Evolutionary conservation across 1,140 invertebrate genomes (phyloP).

Genomic region (Cecropterus lyciades): DNA sequence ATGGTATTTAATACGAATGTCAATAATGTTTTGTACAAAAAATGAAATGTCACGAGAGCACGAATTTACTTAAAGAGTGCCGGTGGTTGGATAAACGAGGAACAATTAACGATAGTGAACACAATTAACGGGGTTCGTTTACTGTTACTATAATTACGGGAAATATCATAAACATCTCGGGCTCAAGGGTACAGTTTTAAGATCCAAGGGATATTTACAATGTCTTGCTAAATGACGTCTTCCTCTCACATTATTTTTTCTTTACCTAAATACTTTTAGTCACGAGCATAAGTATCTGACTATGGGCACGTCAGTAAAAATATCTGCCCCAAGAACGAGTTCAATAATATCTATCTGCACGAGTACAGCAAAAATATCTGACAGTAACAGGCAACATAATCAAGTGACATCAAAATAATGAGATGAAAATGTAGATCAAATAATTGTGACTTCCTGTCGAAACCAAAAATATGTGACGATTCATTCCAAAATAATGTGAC

Average conservation of each 20-base stretch:
- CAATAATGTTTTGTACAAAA: conserved; percentile 36
- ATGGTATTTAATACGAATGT: conserved; percentile 38
- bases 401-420: no score
- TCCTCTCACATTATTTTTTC: no score
- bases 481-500: no score
- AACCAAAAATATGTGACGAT: no score
- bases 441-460: no score
- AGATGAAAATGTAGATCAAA: no score
- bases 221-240: conserved; percentile 67
- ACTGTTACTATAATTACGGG: conserved; percentile 72
- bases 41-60: conserved; percentile 39
- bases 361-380: no score
- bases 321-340: no score
- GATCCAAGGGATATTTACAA: conserved; percentile 45
- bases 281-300: no score
- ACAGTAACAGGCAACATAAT: no score
- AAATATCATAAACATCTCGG: conserved; percentile 70
- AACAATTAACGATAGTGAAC: conserved; percentile 52
- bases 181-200: conserved; percentile 60
- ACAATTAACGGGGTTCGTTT: conserved; percentile 55
- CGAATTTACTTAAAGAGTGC: conserved; percentile 41
- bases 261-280: conserved; percentile 7
- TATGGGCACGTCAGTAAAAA: no score
- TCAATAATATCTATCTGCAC: no score
- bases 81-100: conserved; percentile 27